These are phyloP conservation scores for Triplophysa bombifrons DNA, from an alignment of 2,797 vertebrate genomes.

Conservation along the genomic window DNA sequence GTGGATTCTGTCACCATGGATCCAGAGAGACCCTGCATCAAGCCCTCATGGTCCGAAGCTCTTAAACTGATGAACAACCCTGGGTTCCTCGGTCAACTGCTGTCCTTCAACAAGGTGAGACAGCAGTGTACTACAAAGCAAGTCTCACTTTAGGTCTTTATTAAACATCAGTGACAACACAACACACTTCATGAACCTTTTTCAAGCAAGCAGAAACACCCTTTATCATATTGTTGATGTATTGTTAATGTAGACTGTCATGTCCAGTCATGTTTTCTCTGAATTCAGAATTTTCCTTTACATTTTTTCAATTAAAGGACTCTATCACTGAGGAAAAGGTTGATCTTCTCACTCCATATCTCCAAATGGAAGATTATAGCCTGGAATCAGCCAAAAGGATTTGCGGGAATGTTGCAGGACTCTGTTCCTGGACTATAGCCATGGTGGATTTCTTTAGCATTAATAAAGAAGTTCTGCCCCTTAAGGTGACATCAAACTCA, in stretches of 20 bases:
- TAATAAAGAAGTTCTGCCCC: slow-evolving; percentile 86
- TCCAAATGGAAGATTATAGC: slow-evolving; percentile 86
- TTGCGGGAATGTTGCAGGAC: slow-evolving; percentile 85
- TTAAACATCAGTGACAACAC: background rate
- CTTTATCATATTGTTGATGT: background rate
- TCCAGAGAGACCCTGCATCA: slow-evolving; percentile 73
- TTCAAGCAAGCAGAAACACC: background rate
- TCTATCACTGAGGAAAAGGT: slow-evolving; percentile 85
- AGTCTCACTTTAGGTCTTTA: background rate
- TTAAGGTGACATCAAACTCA: slow-evolving; percentile 75
- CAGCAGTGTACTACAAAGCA: background rate
- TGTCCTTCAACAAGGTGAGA: slow-evolving; percentile 82
- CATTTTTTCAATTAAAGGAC: slow-evolving; percentile 70
- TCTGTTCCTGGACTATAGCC: slow-evolving; percentile 87
- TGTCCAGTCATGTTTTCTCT: no score
- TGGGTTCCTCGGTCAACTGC: slow-evolving; percentile 79
- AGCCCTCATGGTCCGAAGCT: slow-evolving; percentile 84
- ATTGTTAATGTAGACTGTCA: background rate
- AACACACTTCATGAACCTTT: background rate
- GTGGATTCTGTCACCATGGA: slow-evolving; percentile 77
- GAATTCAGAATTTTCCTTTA: no score
- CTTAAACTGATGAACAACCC: slow-evolving; percentile 87
- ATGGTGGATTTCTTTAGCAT: slow-evolving; percentile 85
- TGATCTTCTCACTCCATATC: slow-evolving; percentile 82
- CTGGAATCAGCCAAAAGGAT: slow-evolving; percentile 84